Percentiles rank a stretch among this genome's conserved stretches.
phyloP scores from a whole-genome alignment of 2,113 vertebrate genomes.

The Lontra canadensis region DNA sequence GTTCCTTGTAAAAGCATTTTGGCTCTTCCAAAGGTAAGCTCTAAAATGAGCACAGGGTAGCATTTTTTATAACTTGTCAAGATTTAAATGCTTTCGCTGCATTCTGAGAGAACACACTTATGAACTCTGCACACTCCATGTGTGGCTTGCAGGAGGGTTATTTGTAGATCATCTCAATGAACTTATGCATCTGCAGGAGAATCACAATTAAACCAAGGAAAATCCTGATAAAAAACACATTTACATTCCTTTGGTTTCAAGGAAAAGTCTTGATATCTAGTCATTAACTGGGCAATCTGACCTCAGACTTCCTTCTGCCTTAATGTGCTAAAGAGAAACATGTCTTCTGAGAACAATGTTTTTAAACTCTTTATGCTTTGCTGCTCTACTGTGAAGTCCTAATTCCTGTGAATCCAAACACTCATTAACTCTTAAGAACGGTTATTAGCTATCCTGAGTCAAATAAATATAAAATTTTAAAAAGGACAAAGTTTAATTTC shows the following conservation, averaged over 20 bases:
- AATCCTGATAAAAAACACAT: constrained; percentile 32
- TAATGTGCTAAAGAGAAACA: neutral
- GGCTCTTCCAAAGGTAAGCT: neutral
- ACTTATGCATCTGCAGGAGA: neutral
- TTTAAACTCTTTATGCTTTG: constrained; percentile 22
- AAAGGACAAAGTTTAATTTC: constrained; percentile 20
- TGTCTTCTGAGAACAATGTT: neutral
- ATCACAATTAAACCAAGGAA: constrained; percentile 23
- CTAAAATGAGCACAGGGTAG: neutral
- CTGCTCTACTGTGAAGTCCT: neutral
- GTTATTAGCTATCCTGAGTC: neutral
- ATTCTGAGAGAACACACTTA: neutral
- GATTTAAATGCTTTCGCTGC: neutral
- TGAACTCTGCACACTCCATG: neutral
- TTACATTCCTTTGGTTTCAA: neutral
- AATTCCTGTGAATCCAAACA: constrained; percentile 32
- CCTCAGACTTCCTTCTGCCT: neutral
- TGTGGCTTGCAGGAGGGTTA: neutral
- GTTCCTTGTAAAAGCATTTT: neutral
- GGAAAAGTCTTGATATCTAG: constrained; percentile 17
- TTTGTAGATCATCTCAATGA: constrained; percentile 27
- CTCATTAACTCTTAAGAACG: neutral
- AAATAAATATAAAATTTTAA: neutral
- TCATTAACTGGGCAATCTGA: neutral
- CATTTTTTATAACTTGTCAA: neutral